These are phyloP conservation scores for Rattus norvegicus DNA, from an alignment of 2,113 vertebrate species.

Conservation along the genomic window DNA sequence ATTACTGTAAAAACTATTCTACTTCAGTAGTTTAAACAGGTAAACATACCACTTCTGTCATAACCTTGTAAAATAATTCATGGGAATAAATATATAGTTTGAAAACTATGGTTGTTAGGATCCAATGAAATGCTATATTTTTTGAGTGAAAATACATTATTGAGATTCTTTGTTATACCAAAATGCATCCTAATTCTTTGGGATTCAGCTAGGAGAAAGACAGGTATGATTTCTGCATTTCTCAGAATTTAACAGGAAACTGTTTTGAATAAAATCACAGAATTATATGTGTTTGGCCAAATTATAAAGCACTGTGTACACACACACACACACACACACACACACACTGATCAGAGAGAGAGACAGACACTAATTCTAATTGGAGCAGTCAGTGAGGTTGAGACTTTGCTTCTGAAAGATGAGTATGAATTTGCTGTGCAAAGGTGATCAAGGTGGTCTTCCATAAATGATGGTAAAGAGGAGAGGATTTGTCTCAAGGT, in stretches of 20 bases:
- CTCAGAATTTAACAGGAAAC: conserved; percentile 10
- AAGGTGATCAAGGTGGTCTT: neutral
- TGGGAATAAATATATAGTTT: conserved; percentile 6
- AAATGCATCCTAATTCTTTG: neutral
- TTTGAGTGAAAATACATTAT: neutral
- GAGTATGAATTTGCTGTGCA: neutral
- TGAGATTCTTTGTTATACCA: neutral
- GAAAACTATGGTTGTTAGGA: neutral
- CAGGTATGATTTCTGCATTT: neutral
- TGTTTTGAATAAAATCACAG: neutral
- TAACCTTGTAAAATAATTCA: neutral
- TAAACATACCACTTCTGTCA: conserved; percentile 4
- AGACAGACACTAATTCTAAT: neutral
- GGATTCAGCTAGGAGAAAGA: neutral
- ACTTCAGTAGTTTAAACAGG: conserved; percentile 3
- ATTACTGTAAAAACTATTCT: conserved; percentile 54
- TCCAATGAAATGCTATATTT: conserved; percentile 26
- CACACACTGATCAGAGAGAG: neutral
- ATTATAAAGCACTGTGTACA: neutral
- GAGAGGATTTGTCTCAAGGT: neutral
- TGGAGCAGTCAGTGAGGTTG: neutral
- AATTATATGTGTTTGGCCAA: neutral
- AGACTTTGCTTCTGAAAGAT: neutral
- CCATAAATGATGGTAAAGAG: neutral
- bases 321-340: too few relatives aligned